Conservation (phyloP, 1,140 invertebrate genomes). For the Arctopsyche grandis region DNA sequence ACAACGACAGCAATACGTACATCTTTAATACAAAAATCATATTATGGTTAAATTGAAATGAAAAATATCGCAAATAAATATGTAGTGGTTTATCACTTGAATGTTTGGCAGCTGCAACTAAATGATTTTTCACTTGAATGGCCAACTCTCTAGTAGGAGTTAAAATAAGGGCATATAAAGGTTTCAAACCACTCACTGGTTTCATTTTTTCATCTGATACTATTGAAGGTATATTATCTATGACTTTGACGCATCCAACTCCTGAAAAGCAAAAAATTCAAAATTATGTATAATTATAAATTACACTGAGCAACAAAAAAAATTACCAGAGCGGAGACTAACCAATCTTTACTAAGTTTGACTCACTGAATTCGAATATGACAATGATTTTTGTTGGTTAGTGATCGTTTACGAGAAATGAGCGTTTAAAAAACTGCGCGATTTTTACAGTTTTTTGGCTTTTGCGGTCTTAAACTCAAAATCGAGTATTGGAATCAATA, state of each 20-base stretch:
- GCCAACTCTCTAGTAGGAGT: constrained; percentile 96
- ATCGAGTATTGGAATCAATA: too few species aligned
- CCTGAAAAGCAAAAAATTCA: constrained; percentile 54
- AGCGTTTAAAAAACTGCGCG: too few species aligned
- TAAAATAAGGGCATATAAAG: constrained; percentile 85
- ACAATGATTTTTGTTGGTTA: too few species aligned
- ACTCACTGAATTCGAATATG: too few species aligned
- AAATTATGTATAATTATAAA: constrained; percentile 17
- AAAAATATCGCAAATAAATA: background rate
- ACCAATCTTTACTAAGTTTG: too few species aligned
- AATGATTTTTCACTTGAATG: constrained; percentile 90
- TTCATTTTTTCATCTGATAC: constrained; percentile 54
- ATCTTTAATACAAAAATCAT: constrained; percentile 58
- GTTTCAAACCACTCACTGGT: constrained; percentile 61
- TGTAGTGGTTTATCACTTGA: constrained; percentile 66
- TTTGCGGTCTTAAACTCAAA: too few species aligned
- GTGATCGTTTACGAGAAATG: too few species aligned
- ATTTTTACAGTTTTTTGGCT: too few species aligned
- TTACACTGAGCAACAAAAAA: too few species aligned
- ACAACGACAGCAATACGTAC: constrained; percentile 81
- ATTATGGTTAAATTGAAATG: background rate
- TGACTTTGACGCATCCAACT: constrained; percentile 71
- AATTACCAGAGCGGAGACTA: too few species aligned
- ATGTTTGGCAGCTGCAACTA: constrained; percentile 83
- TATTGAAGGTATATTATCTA: constrained; percentile 68